Conservation (phyloP, 1,140 invertebrate genomes). For the Pseudomyrmex flavicornis region DNA sequence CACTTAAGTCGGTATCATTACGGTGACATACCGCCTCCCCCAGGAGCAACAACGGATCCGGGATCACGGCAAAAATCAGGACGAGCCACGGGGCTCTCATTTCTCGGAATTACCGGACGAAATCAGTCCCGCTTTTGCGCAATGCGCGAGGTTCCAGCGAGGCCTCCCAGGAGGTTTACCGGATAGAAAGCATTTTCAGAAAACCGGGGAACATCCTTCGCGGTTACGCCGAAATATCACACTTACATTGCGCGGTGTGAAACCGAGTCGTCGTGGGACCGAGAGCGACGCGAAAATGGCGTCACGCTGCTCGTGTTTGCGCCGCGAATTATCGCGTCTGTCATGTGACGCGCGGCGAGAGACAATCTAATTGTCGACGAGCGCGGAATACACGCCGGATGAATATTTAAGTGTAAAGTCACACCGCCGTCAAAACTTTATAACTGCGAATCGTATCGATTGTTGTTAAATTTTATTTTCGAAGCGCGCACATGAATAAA, state of each 20-base stretch:
- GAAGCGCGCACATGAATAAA: no score
- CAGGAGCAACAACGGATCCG: slow-evolving; percentile 51
- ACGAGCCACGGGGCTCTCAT: slow-evolving; percentile 69
- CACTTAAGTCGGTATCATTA: slow-evolving; percentile 63
- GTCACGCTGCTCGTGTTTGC: slow-evolving; percentile 60
- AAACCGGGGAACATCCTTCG: slow-evolving; percentile 61
- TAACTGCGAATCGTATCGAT: no score
- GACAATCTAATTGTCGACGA: slow-evolving; percentile 26
- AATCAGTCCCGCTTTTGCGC: slow-evolving; percentile 49
- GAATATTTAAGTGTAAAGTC: slow-evolving; percentile 12
- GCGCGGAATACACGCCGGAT: not conserved
- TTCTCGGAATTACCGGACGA: slow-evolving; percentile 61
- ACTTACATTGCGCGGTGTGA: slow-evolving; percentile 36
- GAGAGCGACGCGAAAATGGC: not conserved
- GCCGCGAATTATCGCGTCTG: slow-evolving; percentile 62
- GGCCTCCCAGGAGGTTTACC: slow-evolving; percentile 56
- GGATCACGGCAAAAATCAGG: slow-evolving; percentile 66
- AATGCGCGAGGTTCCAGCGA: not conserved
- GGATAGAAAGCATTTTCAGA: slow-evolving; percentile 43
- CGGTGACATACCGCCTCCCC: slow-evolving; percentile 64
- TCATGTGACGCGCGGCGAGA: not conserved
- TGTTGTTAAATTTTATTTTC: no score
- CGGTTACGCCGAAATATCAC: slow-evolving; percentile 52
- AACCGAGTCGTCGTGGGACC: slow-evolving; percentile 9
- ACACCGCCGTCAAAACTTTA: no score